Evolutionary conservation across 2,888 invertebrate genomes (phyloP).

Genomic region (Cantharis nigra): DNA sequence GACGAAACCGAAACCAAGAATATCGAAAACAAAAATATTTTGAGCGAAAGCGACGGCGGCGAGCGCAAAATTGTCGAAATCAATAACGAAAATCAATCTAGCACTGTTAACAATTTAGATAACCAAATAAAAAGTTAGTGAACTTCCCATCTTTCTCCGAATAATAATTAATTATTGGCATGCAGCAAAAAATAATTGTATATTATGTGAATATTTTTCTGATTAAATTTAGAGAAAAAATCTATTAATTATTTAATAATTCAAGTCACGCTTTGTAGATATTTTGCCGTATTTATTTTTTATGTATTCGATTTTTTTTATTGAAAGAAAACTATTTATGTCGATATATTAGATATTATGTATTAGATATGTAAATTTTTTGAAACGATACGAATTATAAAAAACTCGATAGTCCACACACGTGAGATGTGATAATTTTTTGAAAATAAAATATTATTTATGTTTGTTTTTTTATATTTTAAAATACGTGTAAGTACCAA

Average conservation of each 20-base stretch:
- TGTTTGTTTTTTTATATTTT: not conserved
- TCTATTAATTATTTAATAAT: constrained; percentile 12
- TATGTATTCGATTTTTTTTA: constrained; percentile 19
- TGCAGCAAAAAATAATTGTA: constrained; percentile 3
- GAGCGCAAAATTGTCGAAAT: constrained; percentile 9
- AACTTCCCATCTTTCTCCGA: not conserved
- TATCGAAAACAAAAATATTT: constrained; percentile 11
- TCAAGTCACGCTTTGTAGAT: constrained; percentile 16
- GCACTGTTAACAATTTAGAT: constrained; percentile 10
- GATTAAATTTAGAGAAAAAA: not conserved
- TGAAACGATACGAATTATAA: constrained; percentile 40
- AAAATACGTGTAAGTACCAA: not conserved
- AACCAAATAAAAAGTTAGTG: constrained; percentile 18
- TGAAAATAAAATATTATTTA: constrained; percentile 1
- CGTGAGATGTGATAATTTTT: constrained; percentile 38
- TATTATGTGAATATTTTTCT: constrained; percentile 9
- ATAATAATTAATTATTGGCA: not conserved
- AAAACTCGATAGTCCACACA: constrained; percentile 37
- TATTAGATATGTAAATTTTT: constrained; percentile 30
- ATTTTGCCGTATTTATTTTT: constrained; percentile 24
- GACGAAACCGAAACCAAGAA: constrained; percentile 38
- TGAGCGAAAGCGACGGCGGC: not conserved
- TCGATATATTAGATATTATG: constrained; percentile 4
- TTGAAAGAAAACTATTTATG: not conserved
- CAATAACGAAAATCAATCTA: constrained; percentile 4